A percentile compares a stretch with the other conserved stretches of the same genome.
Evolutionary conservation across 2,888 invertebrate genomes (phyloP).

Genomic region (Schrankia costaestrigalis): DNA sequence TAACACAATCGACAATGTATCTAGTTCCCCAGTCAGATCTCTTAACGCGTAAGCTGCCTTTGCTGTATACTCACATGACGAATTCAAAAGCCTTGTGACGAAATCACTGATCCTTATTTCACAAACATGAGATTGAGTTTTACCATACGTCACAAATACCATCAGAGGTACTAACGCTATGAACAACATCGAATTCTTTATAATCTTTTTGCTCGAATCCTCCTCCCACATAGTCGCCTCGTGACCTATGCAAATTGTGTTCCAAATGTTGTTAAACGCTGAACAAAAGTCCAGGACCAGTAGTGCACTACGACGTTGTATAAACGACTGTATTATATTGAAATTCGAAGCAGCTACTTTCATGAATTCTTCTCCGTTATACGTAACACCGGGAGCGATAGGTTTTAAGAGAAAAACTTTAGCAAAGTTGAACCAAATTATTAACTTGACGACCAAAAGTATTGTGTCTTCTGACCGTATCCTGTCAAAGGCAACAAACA

Average conservation of each 20-base stretch:
- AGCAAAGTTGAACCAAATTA: constrained; percentile 64
- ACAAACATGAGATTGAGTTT: constrained; percentile 36
- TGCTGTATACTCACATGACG: constrained; percentile 83
- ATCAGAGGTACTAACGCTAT: constrained; percentile 83
- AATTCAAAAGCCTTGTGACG: constrained; percentile 80
- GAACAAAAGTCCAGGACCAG: constrained; percentile 59
- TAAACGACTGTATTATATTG: constrained; percentile 50
- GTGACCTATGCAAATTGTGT: constrained; percentile 43
- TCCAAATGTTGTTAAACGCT: constrained; percentile 54
- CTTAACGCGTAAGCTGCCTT: constrained; percentile 81
- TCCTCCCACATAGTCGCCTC: constrained; percentile 31
- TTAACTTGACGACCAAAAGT: constrained; percentile 69
- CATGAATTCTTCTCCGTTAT: constrained; percentile 52
- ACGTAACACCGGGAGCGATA: constrained; percentile 47
- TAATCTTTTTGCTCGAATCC: constrained; percentile 40
- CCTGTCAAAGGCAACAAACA: constrained; percentile 58
- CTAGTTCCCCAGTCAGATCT: constrained; percentile 71
- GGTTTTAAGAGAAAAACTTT: constrained; percentile 59
- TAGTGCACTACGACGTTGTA: constrained; percentile 48
- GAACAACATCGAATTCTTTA: constrained; percentile 82
- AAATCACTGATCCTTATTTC: constrained; percentile 81
- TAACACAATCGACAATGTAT: constrained; percentile 64
- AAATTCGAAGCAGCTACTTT: constrained; percentile 55
- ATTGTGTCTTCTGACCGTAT: constrained; percentile 68
- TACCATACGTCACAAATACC: constrained; percentile 47